Percentiles rank a stretch among this genome's conserved stretches.
Evolutionary conservation across 2,113 vertebrate genomes (phyloP).

Genomic region (Cynoglossus semilaevis): DNA sequence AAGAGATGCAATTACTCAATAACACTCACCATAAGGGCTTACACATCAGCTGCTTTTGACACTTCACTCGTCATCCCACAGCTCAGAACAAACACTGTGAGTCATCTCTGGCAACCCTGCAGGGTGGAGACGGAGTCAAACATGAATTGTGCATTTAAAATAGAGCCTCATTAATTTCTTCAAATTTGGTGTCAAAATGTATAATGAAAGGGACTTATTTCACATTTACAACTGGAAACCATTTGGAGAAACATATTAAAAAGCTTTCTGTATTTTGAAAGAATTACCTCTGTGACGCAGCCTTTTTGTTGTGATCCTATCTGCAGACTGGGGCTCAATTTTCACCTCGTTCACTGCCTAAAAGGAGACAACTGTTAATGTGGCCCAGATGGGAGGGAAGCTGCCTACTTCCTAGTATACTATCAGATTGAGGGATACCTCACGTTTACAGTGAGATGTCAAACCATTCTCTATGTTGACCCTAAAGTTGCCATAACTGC

Average conservation of each 20-base stretch:
- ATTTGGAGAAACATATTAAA: constrained; percentile 3
- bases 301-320: background rate
- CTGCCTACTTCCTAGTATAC: constrained; percentile 1
- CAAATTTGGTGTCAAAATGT: too few species aligned
- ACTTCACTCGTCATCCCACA: background rate
- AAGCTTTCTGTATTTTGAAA: constrained; percentile 27
- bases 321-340: constrained; percentile 15
- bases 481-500: constrained; percentile 37
- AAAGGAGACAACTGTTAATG: constrained; percentile 26
- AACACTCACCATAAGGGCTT: background rate
- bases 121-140: too few species aligned
- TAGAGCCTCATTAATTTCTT: too few species aligned
- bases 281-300: background rate
- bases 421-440: constrained; percentile 7
- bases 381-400: constrained; percentile 24
- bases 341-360: constrained; percentile 32
- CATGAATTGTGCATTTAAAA: too few species aligned
- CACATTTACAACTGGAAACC: background rate
- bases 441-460: constrained; percentile 25
- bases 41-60: background rate
- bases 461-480: constrained; percentile 20
- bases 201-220: too few species aligned
- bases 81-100: background rate
- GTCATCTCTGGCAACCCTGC: background rate
- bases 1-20: background rate